Evolutionary conservation across 2,113 vertebrate species (phyloP), one percentile per base, ranked within the genome.

Genomic region (Todiramphus chloris): DNA sequence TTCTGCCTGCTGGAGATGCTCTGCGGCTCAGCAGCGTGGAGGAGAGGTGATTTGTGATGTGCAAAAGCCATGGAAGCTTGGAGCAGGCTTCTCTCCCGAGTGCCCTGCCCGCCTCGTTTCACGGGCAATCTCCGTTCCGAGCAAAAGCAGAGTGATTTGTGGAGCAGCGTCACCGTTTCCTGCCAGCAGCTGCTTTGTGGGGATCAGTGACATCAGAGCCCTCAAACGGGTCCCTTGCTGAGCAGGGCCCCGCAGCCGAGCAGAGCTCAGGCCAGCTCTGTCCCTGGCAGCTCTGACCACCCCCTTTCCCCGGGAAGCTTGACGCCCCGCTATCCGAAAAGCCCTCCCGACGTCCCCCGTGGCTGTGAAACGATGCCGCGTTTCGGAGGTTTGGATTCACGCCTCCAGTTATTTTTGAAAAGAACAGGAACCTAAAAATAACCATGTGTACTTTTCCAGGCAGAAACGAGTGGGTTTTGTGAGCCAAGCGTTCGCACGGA

Each of bases 391-490:
- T 93, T 84, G 67, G 85, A 92, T 93, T 84, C 30, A 6, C 87
- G 96, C 90, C 96, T 73, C 64, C 16, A 8, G 87, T 96, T 97
- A 83, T 94, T 97, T 94, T 94, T 93, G 89, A 87, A 97, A 83
- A 84, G 77, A 82, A 87, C 94, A 94, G 73, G 77, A 55, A 53
- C 67, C 95, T 97, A 97, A 97, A 97, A 98, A 98, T 97, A 98
- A 72, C 94, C 83, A 1, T 46, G 94, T 94, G 96, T 95, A 89
- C 96, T 97, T 95, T 93, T 95, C 92, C 86, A 97, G 91, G 94
- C 76, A 87, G 93, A 95, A 85, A 83, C 16, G 92, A 76, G 23
- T 55, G n/a, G 41, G 2, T 56, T 86, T 56, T 20, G 93, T 51
- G 94, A 96, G 93, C 96, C 95, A 95, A 93, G 44, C 27, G 82